phyloP scores from a whole-genome alignment of 2,113 vertebrate genomes.

The Thamnophis sirtalis region DNA sequence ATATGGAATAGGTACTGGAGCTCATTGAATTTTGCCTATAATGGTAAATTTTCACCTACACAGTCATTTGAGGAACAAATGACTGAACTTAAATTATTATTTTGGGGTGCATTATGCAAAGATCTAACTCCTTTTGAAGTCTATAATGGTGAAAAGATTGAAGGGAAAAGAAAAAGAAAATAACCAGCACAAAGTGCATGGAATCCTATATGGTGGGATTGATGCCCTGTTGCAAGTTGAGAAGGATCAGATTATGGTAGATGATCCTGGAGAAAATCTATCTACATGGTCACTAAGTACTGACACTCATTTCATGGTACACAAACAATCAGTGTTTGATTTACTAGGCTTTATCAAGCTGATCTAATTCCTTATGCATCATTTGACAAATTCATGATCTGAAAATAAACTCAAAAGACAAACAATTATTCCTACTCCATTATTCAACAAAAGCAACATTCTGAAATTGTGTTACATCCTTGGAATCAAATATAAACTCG shows the following conservation, averaged over 20 bases:
- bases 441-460: not conserved
- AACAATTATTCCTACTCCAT: not conserved
- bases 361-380: not conserved
- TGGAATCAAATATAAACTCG: not conserved
- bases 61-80: not conserved
- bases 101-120: not conserved
- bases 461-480: not conserved
- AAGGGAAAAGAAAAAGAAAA: not conserved
- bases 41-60: not conserved
- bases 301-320: not conserved
- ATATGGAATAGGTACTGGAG: not conserved
- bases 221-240: not conserved
- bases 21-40: not conserved
- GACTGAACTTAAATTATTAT: not conserved
- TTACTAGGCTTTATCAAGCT: not conserved
- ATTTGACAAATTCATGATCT: not conserved
- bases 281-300: not conserved
- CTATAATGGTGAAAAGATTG: not conserved
- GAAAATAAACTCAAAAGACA: not conserved
- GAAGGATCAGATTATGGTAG: not conserved
- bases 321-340: not conserved
- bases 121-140: not conserved
- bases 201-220: not conserved
- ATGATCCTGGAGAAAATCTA: not conserved
- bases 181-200: not conserved